Percentiles rank a stretch among this genome's conserved stretches.
Evolutionary conservation across 2,113 vertebrate species (phyloP).

Genomic region (Tinamus guttatus): DNA sequence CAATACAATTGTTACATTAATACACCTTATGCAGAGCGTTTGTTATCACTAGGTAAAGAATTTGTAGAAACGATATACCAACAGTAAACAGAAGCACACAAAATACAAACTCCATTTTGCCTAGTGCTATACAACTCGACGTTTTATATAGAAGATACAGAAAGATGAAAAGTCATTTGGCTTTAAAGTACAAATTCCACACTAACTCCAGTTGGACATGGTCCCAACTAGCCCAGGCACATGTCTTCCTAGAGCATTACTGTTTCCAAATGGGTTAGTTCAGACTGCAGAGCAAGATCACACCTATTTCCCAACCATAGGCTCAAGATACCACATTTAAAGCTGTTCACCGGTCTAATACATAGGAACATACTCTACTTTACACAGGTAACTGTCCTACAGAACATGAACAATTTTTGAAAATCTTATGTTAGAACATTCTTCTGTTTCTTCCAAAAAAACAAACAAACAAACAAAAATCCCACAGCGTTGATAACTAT

Average conservation of each 20-base stretch:
- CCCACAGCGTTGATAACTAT: not conserved
- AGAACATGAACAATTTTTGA: not conserved
- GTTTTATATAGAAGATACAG: not conserved
- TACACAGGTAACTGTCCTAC: not conserved
- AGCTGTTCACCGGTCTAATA: not conserved
- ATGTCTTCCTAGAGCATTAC: not conserved
- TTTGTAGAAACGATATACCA: not conserved
- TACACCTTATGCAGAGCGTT: not conserved
- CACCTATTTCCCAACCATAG: not conserved
- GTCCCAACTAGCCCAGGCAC: too few species aligned
- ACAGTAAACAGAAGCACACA: not conserved
- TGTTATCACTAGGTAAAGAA: not conserved
- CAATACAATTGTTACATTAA: not conserved
- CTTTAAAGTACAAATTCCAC: not conserved
- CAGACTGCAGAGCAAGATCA: not conserved
- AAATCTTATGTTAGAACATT: not conserved
- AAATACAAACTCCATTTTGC: not conserved
- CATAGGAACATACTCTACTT: not conserved
- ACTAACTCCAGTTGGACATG: not conserved
- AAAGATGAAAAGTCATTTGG: not conserved
- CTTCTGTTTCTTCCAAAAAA: not conserved
- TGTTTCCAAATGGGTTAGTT: not conserved
- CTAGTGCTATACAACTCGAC: not conserved
- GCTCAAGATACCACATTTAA: not conserved
- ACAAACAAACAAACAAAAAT: not conserved